These are phyloP conservation scores for Triops cancriformis DNA, from an alignment of 1,140 invertebrate species.

Conservation along the genomic window DNA sequence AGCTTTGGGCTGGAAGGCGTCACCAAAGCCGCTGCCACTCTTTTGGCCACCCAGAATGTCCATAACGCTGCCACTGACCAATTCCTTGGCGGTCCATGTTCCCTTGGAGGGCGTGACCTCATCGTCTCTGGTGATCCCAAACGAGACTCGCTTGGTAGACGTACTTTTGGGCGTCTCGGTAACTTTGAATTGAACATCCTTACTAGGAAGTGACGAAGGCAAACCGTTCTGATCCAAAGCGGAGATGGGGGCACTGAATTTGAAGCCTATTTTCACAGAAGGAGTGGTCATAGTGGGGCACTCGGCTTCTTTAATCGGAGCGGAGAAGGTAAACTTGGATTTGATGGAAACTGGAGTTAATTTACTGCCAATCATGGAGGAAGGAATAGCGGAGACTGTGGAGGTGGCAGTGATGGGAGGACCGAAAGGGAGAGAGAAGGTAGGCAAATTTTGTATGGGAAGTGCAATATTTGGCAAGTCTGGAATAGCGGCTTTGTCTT, in stretches of 20 bases:
- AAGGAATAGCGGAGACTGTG: slow-evolving; percentile 9
- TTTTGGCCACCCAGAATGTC: not conserved
- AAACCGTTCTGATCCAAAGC: not conserved
- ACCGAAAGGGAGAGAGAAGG: slow-evolving; percentile 16
- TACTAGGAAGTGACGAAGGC: not conserved
- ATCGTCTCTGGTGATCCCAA: not conserved
- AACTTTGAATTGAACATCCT: not conserved
- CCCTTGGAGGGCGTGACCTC: slow-evolving; percentile 18
- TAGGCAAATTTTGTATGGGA: slow-evolving; percentile 19
- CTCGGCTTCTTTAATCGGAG: slow-evolving; percentile 15
- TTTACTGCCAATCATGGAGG: not conserved
- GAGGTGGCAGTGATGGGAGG: not conserved
- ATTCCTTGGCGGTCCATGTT: slow-evolving; percentile 15
- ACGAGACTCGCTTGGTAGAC: not conserved
- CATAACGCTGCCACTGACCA: slow-evolving; percentile 11
- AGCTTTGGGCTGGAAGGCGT: slow-evolving; percentile 43
- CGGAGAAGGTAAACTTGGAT: slow-evolving; percentile 23
- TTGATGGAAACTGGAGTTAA: not conserved
- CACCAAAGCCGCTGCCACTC: slow-evolving; percentile 38
- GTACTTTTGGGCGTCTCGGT: not conserved
- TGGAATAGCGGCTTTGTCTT: not conserved
- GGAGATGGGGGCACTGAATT: slow-evolving; percentile 21
- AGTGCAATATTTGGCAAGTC: slow-evolving; percentile 18
- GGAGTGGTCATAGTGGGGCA: not conserved
- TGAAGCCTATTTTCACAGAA: slow-evolving; percentile 11